phyloP scores from a whole-genome alignment of 1,140 invertebrate genomes.

The Caenorhabditis latens region DNA sequence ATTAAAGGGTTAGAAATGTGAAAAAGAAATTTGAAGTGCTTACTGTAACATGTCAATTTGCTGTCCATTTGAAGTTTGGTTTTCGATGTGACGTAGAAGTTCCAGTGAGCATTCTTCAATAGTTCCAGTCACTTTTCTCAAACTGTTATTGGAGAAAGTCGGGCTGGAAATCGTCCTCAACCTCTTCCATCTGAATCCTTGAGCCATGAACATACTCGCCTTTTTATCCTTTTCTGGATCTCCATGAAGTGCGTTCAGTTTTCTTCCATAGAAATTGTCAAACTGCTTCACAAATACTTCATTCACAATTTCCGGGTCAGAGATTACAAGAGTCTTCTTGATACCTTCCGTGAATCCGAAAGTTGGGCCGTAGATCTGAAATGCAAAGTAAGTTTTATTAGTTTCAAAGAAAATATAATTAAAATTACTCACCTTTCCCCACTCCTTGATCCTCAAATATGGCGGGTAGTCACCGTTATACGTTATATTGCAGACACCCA shows the following conservation, averaged over 20 bases:
- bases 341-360: conserved; percentile 34
- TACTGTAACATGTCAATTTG: conserved; percentile 46
- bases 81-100: conserved; percentile 41
- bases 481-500: not conserved
- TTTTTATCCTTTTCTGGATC: conserved; percentile 49
- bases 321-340: not conserved
- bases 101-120: conserved; percentile 47
- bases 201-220: conserved; percentile 44
- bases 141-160: conserved; percentile 45
- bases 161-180: conserved; percentile 54
- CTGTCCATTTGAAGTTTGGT: conserved; percentile 1
- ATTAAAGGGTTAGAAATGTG: not conserved
- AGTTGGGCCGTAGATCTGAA: not conserved
- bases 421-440: not conserved
- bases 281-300: conserved; percentile 50
- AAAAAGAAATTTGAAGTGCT: not conserved
- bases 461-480: not conserved
- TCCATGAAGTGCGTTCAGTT: not conserved
- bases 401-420: not conserved
- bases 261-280: conserved; percentile 41
- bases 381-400: too few relatives aligned
- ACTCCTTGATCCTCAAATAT: not conserved
- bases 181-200: conserved; percentile 58
- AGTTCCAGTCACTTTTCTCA: conserved; percentile 24
- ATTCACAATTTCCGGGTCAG: conserved; percentile 1